Conservation (phyloP, 2,888 invertebrate species). For the Drosophila tripunctata region DNA sequence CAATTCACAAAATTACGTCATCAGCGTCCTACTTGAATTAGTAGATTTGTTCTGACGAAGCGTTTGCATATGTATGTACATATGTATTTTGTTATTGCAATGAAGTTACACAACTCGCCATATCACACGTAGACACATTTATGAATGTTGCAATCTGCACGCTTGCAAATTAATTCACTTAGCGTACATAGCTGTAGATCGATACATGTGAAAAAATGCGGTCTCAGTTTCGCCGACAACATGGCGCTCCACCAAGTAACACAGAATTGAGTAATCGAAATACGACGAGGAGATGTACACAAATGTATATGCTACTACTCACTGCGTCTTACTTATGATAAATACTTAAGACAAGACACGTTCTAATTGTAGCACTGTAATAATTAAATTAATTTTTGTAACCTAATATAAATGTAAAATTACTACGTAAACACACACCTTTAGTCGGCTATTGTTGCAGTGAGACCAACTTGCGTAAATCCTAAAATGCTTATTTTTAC, state of each 20-base stretch:
- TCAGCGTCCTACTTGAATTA: constrained; percentile 73
- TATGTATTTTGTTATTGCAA: neutral
- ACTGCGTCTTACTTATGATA: constrained; percentile 44
- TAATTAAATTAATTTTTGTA: constrained; percentile 37
- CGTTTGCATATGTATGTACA: constrained; percentile 6
- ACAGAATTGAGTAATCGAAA: constrained; percentile 9
- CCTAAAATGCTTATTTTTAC: neutral
- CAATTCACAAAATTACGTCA: constrained; percentile 66
- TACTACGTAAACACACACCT: constrained; percentile 62
- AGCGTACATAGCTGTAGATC: constrained; percentile 14
- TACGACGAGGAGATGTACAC: constrained; percentile 9
- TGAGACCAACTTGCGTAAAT: constrained; percentile 15
- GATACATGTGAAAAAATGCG: constrained; percentile 50
- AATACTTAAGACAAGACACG: constrained; percentile 6
- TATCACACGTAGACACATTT: neutral
- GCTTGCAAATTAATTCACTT: constrained; percentile 15
- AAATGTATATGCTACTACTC: constrained; percentile 45
- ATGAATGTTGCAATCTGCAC: neutral
- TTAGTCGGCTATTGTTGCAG: constrained; percentile 49
- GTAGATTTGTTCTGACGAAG: constrained; percentile 19
- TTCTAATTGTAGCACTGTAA: constrained; percentile 11
- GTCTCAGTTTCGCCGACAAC: constrained; percentile 50
- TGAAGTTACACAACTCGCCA: constrained; percentile 11
- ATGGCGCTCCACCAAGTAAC: constrained; percentile 46
- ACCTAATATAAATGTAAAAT: constrained; percentile 40